These are phyloP conservation scores for Alligator sinensis DNA, from an alignment of 2,113 vertebrate species.

Conservation along the genomic window DNA sequence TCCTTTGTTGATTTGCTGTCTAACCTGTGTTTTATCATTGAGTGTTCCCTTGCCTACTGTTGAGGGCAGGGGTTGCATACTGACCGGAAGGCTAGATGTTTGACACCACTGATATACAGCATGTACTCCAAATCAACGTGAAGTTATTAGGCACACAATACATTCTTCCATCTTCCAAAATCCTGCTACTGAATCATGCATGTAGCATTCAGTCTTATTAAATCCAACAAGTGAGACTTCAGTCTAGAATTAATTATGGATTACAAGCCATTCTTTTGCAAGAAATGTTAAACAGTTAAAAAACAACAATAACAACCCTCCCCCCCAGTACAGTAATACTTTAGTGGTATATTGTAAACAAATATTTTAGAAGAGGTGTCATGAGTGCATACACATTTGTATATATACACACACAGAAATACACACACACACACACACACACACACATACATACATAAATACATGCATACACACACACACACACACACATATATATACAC, in stretches of 20 bases:
- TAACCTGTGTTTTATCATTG: too few relatives aligned
- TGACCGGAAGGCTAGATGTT: too few relatives aligned
- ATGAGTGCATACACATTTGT: not conserved
- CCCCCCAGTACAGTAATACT: not conserved
- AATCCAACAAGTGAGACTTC: rapidly evolving
- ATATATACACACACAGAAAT: too few relatives aligned
- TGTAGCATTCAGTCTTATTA: not conserved
- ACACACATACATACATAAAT: too few relatives aligned
- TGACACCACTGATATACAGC: not conserved
- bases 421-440: too few relatives aligned
- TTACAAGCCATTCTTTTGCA: not conserved
- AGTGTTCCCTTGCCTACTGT: too few relatives aligned
- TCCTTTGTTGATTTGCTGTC: too few relatives aligned
- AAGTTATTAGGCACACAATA: too few relatives aligned
- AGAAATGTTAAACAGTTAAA: not conserved
- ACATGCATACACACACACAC: too few relatives aligned
- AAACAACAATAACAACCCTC: not conserved
- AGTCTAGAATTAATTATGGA: not conserved
- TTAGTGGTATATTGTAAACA: not conserved
- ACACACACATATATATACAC: too few relatives aligned
- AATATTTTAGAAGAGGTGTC: not conserved
- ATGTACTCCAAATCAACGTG: not conserved
- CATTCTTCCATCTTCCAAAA: not conserved
- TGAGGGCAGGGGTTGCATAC: too few relatives aligned
- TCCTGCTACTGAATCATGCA: not conserved